Percentiles rank a stretch among this genome's conserved stretches.
Evolutionary conservation across 1,140 invertebrate genomes (phyloP).

Genomic region (Drosophila ercepeae): DNA sequence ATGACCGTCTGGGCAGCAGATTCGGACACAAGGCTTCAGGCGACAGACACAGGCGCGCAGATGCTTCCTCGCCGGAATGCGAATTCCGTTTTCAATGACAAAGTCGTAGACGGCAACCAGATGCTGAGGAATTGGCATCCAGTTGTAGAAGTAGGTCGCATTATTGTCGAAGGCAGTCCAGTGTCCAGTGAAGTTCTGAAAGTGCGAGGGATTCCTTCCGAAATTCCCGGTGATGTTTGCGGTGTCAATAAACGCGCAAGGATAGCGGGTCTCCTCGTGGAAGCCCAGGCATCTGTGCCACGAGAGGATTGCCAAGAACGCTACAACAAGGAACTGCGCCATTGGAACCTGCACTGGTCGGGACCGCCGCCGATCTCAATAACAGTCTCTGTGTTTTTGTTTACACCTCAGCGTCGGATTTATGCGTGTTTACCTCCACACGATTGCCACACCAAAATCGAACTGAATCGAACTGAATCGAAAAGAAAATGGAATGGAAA

Average conservation of each 20-base stretch:
- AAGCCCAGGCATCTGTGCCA: slow-evolving; percentile 8
- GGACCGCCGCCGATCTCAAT: background rate
- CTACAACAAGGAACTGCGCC: slow-evolving; percentile 33
- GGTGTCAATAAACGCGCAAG: slow-evolving; percentile 79
- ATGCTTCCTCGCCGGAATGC: slow-evolving; percentile 51
- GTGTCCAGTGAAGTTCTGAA: too few relatives aligned
- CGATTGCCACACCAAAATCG: slow-evolving; percentile 36
- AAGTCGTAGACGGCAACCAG: slow-evolving; percentile 72
- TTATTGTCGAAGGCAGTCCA: background rate
- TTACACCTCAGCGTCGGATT: slow-evolving; percentile 35
- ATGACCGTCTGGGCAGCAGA: slow-evolving; percentile 61
- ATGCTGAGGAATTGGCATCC: slow-evolving; percentile 61
- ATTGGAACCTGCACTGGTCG: slow-evolving; percentile 29
- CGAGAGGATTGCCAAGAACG: slow-evolving; percentile 13
- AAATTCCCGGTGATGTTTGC: slow-evolving; percentile 70
- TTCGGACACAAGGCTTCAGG: slow-evolving; percentile 62
- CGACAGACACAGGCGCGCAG: slow-evolving; percentile 73
- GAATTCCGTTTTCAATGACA: slow-evolving; percentile 67
- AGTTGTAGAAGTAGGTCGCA: slow-evolving; percentile 58
- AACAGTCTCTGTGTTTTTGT: slow-evolving; percentile 36
- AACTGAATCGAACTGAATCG: slow-evolving; percentile 32
- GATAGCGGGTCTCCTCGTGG: slow-evolving; percentile 67
- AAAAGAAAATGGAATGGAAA: slow-evolving; percentile 18
- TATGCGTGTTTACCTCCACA: slow-evolving; percentile 54
- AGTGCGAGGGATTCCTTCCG: background rate